A percentile compares a stretch with the other conserved stretches of the same genome.
These are phyloP conservation scores for Ormyrus pomaceus DNA, from an alignment of 2,888 invertebrate species.

Conservation along the genomic window DNA sequence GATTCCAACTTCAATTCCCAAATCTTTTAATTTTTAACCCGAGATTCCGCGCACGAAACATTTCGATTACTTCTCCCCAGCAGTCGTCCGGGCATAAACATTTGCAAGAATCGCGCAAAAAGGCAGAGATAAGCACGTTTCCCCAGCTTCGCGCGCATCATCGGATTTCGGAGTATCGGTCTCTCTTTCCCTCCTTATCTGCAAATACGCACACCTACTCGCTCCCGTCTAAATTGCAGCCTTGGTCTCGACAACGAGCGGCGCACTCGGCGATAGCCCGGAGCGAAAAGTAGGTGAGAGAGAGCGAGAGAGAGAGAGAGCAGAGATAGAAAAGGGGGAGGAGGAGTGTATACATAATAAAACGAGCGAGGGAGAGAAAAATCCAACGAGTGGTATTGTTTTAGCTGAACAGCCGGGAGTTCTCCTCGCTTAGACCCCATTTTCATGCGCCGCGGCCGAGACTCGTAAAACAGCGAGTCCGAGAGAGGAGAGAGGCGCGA, in stretches of 20 bases:
- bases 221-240: slow-evolving; percentile 8
- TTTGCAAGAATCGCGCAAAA: no score
- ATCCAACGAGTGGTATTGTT: slow-evolving; percentile 54
- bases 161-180: slow-evolving; percentile 13
- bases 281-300: slow-evolving; percentile 48
- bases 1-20: no score
- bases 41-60: no score
- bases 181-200: slow-evolving; percentile 1
- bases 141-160: background rate
- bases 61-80: no score
- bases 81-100: no score
- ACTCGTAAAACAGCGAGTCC: slow-evolving; percentile 34
- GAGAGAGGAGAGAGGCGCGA: slow-evolving; percentile 8
- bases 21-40: no score
- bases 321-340: background rate
- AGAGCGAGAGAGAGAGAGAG: background rate
- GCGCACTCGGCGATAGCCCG: background rate
- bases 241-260: no score
- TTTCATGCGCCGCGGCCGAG: slow-evolving; percentile 22
- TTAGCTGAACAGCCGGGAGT: slow-evolving; percentile 57
- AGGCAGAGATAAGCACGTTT: slow-evolving; percentile 18
- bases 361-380: slow-evolving; percentile 17
- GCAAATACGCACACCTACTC: background rate
- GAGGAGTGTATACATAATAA: background rate
- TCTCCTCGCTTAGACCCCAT: slow-evolving; percentile 55